Percentiles rank a stretch among this genome's conserved stretches.
phyloP scores from a whole-genome alignment of 2,888 invertebrate genomes.

The Bibio marci region DNA sequence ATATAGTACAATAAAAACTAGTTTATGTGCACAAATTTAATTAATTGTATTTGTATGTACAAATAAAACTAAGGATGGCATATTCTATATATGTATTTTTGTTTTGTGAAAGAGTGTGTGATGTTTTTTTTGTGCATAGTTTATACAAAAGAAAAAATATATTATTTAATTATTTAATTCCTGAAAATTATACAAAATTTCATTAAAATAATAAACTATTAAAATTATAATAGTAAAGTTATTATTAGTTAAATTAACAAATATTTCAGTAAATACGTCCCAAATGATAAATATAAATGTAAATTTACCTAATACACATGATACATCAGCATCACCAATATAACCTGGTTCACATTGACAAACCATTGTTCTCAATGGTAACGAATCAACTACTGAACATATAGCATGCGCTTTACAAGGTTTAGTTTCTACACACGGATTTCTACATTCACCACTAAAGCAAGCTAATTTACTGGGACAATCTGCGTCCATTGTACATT shows the following conservation, averaged over 20 bases:
- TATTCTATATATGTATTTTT: too few relatives aligned
- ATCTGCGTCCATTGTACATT: slow-evolving; percentile 65
- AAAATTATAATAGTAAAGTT: too few relatives aligned
- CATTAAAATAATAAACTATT: too few relatives aligned
- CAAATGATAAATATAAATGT: slow-evolving; percentile 2
- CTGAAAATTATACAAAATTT: too few relatives aligned
- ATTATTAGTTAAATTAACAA: too few relatives aligned
- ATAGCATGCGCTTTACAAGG: slow-evolving; percentile 68
- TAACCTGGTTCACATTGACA: slow-evolving; percentile 72
- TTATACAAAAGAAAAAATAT: too few relatives aligned
- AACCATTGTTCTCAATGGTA: slow-evolving; percentile 74
- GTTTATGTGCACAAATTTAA: too few relatives aligned
- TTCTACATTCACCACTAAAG: slow-evolving; percentile 58
- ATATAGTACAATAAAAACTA: too few relatives aligned
- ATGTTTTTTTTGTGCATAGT: background rate
- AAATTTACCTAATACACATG: slow-evolving; percentile 58
- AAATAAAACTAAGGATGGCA: too few relatives aligned
- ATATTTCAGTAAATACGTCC: too few relatives aligned
- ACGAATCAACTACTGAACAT: slow-evolving; percentile 69
- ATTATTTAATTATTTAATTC: too few relatives aligned
- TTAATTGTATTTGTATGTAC: too few relatives aligned
- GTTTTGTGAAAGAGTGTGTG: background rate
- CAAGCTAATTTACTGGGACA: slow-evolving; percentile 77
- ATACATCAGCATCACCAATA: slow-evolving; percentile 70
- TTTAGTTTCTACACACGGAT: slow-evolving; percentile 59